These are phyloP conservation scores for Varanus komodoensis DNA, from an alignment of 2,113 vertebrate genomes.

Conservation along the genomic window DNA sequence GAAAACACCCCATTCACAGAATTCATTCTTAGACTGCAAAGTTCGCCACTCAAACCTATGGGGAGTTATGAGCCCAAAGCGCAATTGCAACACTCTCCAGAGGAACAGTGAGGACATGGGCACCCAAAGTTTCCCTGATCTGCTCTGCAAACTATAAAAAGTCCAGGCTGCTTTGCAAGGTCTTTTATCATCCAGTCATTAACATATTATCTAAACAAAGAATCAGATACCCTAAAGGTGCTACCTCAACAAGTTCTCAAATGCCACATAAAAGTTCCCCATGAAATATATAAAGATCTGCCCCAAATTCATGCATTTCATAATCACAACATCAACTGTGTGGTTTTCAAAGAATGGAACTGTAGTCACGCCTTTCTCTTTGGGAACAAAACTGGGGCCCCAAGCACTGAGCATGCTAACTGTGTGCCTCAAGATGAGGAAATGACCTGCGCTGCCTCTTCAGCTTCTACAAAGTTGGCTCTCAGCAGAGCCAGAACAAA, in stretches of 20 bases:
- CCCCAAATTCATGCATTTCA: not conserved
- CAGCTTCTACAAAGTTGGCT: not conserved
- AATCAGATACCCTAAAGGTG: constrained; percentile 10
- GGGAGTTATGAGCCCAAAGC: constrained; percentile 18
- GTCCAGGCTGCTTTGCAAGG: constrained; percentile 4
- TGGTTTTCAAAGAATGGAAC: not conserved
- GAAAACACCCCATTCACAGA: not conserved
- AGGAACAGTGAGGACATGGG: not conserved
- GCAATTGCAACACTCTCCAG: not conserved
- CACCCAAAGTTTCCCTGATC: not conserved
- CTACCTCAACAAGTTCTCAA: not conserved
- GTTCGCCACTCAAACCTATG: not conserved
- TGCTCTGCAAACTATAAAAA: not conserved
- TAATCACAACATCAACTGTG: not conserved
- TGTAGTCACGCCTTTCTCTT: not conserved
- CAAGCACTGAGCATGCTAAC: not conserved
- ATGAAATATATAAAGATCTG: not conserved
- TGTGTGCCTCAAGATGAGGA: not conserved
- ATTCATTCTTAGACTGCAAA: not conserved
- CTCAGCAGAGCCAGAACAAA: no score
- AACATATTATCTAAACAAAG: constrained; percentile 29
- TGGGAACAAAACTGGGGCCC: not conserved
- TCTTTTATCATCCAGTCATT: constrained; percentile 34
- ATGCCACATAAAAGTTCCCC: not conserved
- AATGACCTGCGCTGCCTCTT: not conserved